Percentiles rank a stretch among this genome's conserved stretches.
Evolutionary conservation across 2,888 invertebrate species (phyloP).

Genomic region (Hirtodrosophila confusa): DNA sequence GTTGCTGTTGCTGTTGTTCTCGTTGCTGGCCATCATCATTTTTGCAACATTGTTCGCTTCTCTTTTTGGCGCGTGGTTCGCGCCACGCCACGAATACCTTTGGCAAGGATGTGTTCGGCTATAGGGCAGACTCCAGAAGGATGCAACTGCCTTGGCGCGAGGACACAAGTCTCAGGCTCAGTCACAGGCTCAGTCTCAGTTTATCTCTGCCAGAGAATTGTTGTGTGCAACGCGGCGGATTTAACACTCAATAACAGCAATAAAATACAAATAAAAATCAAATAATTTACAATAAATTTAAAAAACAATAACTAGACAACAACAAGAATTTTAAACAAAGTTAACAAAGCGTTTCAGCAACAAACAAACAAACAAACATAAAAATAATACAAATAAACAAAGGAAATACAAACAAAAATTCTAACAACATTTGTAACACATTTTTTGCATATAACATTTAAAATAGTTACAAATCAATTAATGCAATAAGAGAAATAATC

Average conservation of each 20-base stretch:
- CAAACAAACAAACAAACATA: constrained; percentile 31
- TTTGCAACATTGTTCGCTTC: constrained; percentile 72
- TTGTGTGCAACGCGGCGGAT: constrained; percentile 80
- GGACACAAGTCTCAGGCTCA: constrained; percentile 29
- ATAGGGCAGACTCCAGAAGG: constrained; percentile 51
- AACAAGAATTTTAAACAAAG: constrained; percentile 72
- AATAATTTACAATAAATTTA: constrained; percentile 4
- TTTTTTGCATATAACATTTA: constrained; percentile 53
- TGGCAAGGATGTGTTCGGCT: constrained; percentile 37
- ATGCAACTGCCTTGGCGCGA: constrained; percentile 64
- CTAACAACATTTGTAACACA: constrained; percentile 51
- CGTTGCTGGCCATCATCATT: constrained; percentile 30
- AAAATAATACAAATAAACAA: constrained; percentile 14
- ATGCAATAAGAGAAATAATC: constrained; percentile 36
- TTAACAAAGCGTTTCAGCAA: constrained; percentile 78
- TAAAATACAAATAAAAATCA: constrained; percentile 25
- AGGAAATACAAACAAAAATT: constrained; percentile 13
- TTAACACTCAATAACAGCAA: constrained; percentile 38
- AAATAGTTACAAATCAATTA: constrained; percentile 9
- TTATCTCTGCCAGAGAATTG: constrained; percentile 80
- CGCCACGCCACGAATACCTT: constrained; percentile 16
- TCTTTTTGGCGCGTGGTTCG: constrained; percentile 64
- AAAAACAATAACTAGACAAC: constrained; percentile 61
- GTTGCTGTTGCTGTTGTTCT: constrained; percentile 24
- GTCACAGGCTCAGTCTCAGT: constrained; percentile 70